Base-by-base conservation (phyloP, 35 echinoderm and acorn worm species). In the Patiria miniata region DNA sequence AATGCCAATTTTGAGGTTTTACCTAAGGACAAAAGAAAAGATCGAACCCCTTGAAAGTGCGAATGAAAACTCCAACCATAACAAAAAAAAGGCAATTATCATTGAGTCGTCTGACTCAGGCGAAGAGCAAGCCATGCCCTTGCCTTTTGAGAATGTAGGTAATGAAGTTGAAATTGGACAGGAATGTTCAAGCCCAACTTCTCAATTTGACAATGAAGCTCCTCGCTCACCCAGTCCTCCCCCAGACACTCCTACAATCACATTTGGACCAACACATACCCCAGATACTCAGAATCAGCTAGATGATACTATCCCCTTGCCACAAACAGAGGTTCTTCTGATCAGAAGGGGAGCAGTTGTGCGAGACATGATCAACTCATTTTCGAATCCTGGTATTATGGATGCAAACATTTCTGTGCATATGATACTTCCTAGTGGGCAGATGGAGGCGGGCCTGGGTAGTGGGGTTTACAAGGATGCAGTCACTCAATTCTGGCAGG, bases 391-490 rank as follows among this genome's bases (percentile, higher is more conserved):
- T 15, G 42, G n/a, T 12, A 80, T 80, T 0, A 80, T 80, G 78
- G 78, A 37, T 39, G 36, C 78, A 36, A 80, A 80, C 9, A 39
- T 80, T 1, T 37, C 78, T 21, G 37, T 80, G 18, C 78, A 80
- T 23, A 80, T 80, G 78, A 39, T 80, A 38, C 37, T 80, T 6
- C 78, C 78, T 10, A 80, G 40, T 80, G 78, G 78, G n/a, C 6
- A 80, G n/a, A 39, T 80, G 18, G 78, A 80, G 37, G 78, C 78
- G 8, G 78, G 78, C 7, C 36, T 21, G 37, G 36, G 78, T 9
- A 80, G 78, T 44, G 78, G 78, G 36, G 78, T 80, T 30, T 80
- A 80, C 40, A 28, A 80, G 40, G 78, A 80, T 36, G 78, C 78
- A 8, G 32, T 80, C 9, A 80, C 36, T 21, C 78, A 80, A 80